A percentile compares a stretch with the other conserved stretches of the same genome.
Evolutionary conservation across 2,113 vertebrate genomes (phyloP).

Genomic region (Boleophthalmus pectinirostris): DNA sequence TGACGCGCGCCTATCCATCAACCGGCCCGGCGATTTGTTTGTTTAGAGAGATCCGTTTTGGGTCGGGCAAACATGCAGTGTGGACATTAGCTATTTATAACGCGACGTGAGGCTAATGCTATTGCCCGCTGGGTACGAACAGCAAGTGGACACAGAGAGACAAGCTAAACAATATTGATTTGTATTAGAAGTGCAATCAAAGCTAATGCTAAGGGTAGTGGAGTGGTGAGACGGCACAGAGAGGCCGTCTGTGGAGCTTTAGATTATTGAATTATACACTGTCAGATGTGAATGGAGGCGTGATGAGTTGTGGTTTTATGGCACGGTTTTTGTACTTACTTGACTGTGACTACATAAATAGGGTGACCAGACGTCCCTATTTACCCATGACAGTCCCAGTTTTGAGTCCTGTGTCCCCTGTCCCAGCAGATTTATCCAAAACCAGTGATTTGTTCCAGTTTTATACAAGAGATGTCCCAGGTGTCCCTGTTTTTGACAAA

Average conservation of each 20-base stretch:
- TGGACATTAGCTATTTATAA: constrained; percentile 73
- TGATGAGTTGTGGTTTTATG: background rate
- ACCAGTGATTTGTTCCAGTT: too few species aligned
- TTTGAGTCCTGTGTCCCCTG: too few species aligned
- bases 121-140: constrained; percentile 48
- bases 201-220: constrained; percentile 25
- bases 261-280: background rate
- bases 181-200: constrained; percentile 50
- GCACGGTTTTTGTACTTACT: background rate
- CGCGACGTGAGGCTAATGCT: constrained; percentile 32
- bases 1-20: constrained; percentile 51
- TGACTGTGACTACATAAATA: background rate
- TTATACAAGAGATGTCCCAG: too few species aligned
- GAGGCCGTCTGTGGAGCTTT: background rate
- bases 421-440: too few species aligned
- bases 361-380: too few species aligned
- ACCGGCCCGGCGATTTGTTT: constrained; percentile 51
- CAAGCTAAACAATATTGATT: constrained; percentile 61
- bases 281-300: background rate
- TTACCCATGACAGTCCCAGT: too few species aligned
- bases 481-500: too few species aligned
- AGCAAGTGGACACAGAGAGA: constrained; percentile 43
- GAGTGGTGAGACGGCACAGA: background rate
- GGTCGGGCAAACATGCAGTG: constrained; percentile 58
- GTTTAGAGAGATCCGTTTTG: constrained; percentile 68